Percentiles rank a stretch among this genome's conserved stretches.
These are phyloP conservation scores for Aeoliscus strigatus DNA, from an alignment of 2,797 vertebrate genomes.

Conservation along the genomic window DNA sequence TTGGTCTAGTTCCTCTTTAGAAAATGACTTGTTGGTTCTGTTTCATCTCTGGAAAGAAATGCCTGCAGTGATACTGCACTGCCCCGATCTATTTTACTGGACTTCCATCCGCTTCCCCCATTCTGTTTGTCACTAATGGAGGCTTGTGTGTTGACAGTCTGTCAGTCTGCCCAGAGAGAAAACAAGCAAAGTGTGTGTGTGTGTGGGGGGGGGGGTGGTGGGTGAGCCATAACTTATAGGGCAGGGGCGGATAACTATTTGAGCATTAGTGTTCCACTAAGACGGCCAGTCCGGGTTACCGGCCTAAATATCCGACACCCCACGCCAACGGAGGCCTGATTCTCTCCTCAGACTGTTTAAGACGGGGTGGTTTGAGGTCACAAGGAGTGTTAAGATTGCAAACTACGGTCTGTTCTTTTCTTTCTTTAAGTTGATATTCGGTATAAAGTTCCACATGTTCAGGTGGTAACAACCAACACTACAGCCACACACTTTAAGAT, in stretches of 20 bases:
- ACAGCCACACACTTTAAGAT: too few relatives aligned
- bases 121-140: constrained; percentile 49
- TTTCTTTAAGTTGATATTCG: too few relatives aligned
- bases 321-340: constrained; percentile 41
- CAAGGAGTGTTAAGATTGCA: constrained; percentile 5
- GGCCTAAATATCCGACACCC: constrained; percentile 42
- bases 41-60: too few relatives aligned
- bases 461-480: not conserved
- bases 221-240: constrained; percentile 56
- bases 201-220: constrained; percentile 20
- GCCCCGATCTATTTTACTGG: too few relatives aligned
- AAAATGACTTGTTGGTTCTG: too few relatives aligned
- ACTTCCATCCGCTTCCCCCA: too few relatives aligned
- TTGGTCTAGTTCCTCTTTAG: too few relatives aligned
- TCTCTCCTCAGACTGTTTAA: constrained; percentile 17
- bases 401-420: too few relatives aligned
- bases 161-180: constrained; percentile 55
- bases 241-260: constrained; percentile 51
- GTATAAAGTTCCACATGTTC: too few relatives aligned
- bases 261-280: constrained; percentile 70
- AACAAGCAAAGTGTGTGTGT: too few relatives aligned
- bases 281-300: constrained; percentile 40
- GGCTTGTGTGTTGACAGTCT: constrained; percentile 47
- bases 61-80: constrained; percentile 32
- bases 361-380: constrained; percentile 12